Evolutionary conservation across 2,113 vertebrate species (phyloP).

Genomic region (Barnardius zonarius): DNA sequence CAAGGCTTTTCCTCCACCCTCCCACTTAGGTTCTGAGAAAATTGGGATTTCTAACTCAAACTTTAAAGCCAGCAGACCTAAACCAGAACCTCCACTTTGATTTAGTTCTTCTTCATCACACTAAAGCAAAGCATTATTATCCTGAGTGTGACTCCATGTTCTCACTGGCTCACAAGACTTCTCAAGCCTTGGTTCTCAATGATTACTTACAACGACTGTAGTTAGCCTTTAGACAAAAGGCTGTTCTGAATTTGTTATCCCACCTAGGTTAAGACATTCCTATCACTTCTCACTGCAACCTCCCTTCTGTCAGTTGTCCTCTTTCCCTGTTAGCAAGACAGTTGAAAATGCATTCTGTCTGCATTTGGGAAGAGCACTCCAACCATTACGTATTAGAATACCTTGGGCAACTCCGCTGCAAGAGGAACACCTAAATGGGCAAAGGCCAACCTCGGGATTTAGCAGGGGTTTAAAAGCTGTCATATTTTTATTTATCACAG

Average conservation of each 20-base stretch:
- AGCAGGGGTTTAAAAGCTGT: not conserved
- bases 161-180: not conserved
- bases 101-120: not conserved
- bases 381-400: not conserved
- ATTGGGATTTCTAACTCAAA: not conserved
- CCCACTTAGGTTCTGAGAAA: not conserved
- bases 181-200: not conserved
- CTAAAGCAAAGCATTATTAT: not conserved
- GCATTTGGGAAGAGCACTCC: not conserved
- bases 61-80: not conserved
- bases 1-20: not conserved
- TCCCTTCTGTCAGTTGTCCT: not conserved
- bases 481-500: not conserved
- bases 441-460: not conserved
- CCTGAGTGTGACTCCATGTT: not conserved
- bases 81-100: not conserved
- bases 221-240: not conserved
- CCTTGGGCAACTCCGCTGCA: not conserved
- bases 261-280: not conserved
- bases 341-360: not conserved
- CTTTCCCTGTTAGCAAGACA: not conserved
- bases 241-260: not conserved
- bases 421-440: not conserved
- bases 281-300: not conserved
- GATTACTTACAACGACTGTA: not conserved